Base-by-base conservation (phyloP, 2,113 vertebrate genomes). In the Orientallactaga bullata region DNA sequence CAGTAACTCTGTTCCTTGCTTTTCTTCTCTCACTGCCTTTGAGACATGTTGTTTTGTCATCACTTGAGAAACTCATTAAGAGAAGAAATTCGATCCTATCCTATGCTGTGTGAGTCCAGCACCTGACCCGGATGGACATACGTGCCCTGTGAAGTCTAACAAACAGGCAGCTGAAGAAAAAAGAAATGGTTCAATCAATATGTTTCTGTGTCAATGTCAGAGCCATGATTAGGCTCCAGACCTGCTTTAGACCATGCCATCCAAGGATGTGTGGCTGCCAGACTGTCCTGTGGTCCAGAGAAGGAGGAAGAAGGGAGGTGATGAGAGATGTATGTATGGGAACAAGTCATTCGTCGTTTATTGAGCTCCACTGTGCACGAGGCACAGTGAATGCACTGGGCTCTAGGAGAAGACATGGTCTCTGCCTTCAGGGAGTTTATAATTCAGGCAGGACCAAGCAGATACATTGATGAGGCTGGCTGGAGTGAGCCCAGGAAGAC, bases 331-430 rank as follows among this genome's bases (percentile, higher is more conserved):
- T 18, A 9, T 2, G 30, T 2, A 17, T 7, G 5, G 21, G 20
- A 10, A 15, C 20, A 69, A 28, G 30, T 15, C 37, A 23, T 15
- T 26, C 28, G 0, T 30, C 37, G 16, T 87, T 65, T 47, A 4
- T 15, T 2, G n/a, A 39, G 24, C 37, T 11, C 58, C 76, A 7
- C 74, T 74, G 20, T 3, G 24, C 0, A 0, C 28, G 28, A 2
- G 61, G 66, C 26, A 20, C 63, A 80, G 15, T 55, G 12, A 63
- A 35, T 2, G 7, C 60, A 47, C 21, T 0, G 3, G 35, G 7
- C 7, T n/a, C 30, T 0, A 0, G 28, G 2, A 15, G n/a, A 11
- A 26, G 72, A 11, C 63, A 17, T 0, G 0, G 6, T 35, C 23
- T 65, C n/a, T 60, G 51, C 42, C 71, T 42, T 84, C 39, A 32